phyloP scores from a whole-genome alignment of 2,113 vertebrate species.

The Pseudopipra pipra region DNA sequence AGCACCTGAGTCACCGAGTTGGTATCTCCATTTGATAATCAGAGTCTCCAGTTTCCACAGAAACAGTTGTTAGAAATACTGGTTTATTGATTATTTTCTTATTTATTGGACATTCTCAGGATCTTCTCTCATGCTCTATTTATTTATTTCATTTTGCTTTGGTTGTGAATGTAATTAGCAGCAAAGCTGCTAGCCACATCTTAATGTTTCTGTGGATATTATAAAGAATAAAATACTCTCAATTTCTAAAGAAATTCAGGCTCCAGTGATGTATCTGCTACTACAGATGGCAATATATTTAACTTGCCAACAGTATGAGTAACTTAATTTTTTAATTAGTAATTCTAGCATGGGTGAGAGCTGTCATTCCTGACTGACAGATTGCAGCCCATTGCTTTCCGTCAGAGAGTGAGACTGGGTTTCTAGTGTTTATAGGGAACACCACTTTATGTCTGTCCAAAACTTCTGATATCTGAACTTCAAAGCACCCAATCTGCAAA shows the following conservation, averaged over 20 bases:
- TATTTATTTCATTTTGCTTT: slow-evolving; percentile 10
- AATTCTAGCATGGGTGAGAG: neutral
- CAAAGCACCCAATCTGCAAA: neutral
- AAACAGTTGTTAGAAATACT: neutral
- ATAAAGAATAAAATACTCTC: neutral
- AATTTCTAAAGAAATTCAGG: neutral
- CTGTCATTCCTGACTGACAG: neutral
- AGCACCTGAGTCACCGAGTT: neutral
- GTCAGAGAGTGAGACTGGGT: neutral
- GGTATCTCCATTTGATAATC: neutral
- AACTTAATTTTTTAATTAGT: neutral
- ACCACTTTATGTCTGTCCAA: neutral
- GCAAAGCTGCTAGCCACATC: neutral
- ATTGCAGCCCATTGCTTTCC: neutral
- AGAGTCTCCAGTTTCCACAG: neutral
- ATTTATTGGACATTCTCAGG: neutral
- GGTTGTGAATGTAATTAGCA: neutral
- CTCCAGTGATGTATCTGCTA: neutral
- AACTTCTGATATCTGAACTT: neutral
- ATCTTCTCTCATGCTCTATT: neutral
- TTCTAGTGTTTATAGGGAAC: neutral
- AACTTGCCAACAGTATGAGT: neutral
- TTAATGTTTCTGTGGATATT: neutral
- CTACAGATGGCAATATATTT: neutral
- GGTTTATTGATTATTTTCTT: neutral